Percentiles rank a stretch among this genome's conserved stretches.
phyloP scores from a whole-genome alignment of 2,888 invertebrate species.

The Cataglyphis livida region DNA sequence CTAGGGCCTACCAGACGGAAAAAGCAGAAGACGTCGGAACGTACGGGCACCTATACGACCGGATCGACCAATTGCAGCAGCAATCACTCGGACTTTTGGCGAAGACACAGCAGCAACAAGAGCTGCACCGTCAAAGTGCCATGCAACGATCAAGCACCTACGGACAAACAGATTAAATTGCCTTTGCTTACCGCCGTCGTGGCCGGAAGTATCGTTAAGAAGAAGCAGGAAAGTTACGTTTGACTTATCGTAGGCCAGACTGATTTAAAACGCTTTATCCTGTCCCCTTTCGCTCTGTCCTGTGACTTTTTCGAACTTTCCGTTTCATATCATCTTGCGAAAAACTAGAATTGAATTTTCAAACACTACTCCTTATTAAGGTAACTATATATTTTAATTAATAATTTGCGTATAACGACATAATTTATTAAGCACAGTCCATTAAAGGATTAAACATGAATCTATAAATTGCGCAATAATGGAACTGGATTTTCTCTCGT shows the following conservation, averaged over 20 bases:
- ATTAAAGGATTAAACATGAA: not conserved
- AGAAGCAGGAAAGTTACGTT: conserved; percentile 82
- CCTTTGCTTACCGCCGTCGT: conserved; percentile 78
- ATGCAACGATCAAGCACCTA: conserved; percentile 59
- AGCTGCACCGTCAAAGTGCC: conserved; percentile 78
- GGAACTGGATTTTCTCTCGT: not conserved
- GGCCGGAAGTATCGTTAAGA: conserved; percentile 75
- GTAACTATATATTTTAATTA: not conserved
- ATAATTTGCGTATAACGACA: not conserved
- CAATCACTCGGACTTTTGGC: conserved; percentile 87
- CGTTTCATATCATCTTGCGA: not conserved
- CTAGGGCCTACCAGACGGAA: conserved; percentile 75
- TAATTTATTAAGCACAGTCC: not conserved
- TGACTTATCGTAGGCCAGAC: conserved; percentile 56
- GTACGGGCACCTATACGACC: conserved; percentile 77
- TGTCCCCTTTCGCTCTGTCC: not conserved
- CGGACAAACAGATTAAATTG: conserved; percentile 77
- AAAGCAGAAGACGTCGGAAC: conserved; percentile 71
- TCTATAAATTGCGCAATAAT: not conserved
- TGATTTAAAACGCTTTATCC: not conserved
- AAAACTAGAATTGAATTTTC: not conserved
- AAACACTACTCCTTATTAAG: not conserved
- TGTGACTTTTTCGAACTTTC: not conserved
- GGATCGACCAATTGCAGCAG: conserved; percentile 81
- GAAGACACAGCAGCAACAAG: conserved; percentile 87